Evolutionary conservation across 2,888 invertebrate species (phyloP).

Genomic region (Stenotaenia linearis): DNA sequence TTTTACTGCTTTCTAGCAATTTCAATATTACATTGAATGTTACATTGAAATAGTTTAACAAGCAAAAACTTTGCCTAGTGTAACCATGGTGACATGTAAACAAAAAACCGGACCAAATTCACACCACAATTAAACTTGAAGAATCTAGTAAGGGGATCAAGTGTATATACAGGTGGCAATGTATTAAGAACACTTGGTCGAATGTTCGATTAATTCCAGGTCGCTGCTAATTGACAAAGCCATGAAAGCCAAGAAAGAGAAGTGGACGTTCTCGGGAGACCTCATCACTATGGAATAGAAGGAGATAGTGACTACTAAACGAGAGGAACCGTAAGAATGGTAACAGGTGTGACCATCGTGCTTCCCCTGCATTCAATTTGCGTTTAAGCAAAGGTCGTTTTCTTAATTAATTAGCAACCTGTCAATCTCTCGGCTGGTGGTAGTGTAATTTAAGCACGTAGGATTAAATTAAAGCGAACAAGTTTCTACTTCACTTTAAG

Average conservation of each 20-base stretch:
- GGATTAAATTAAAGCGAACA: background rate
- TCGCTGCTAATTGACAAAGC: conserved; percentile 20
- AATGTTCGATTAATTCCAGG: conserved; percentile 7
- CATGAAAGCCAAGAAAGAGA: background rate
- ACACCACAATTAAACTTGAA: background rate
- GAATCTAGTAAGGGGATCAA: background rate
- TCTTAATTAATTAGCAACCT: background rate
- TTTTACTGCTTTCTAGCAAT: background rate
- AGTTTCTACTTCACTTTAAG: background rate
- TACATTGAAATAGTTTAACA: no score
- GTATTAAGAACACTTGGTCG: background rate
- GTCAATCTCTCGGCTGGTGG: background rate
- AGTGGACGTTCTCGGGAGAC: background rate
- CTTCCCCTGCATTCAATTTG: background rate
- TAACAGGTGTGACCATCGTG: background rate
- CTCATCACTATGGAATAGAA: background rate
- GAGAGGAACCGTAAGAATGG: background rate
- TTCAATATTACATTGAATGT: background rate
- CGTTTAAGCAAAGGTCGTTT: background rate
- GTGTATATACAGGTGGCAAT: conserved; percentile 2
- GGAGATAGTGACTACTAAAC: background rate
- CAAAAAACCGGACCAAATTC: background rate
- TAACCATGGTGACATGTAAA: background rate
- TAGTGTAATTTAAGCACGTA: background rate
- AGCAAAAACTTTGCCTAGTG: no score